phyloP scores from a whole-genome alignment of 2,797 vertebrate species.

The Halcyon badia region DNA sequence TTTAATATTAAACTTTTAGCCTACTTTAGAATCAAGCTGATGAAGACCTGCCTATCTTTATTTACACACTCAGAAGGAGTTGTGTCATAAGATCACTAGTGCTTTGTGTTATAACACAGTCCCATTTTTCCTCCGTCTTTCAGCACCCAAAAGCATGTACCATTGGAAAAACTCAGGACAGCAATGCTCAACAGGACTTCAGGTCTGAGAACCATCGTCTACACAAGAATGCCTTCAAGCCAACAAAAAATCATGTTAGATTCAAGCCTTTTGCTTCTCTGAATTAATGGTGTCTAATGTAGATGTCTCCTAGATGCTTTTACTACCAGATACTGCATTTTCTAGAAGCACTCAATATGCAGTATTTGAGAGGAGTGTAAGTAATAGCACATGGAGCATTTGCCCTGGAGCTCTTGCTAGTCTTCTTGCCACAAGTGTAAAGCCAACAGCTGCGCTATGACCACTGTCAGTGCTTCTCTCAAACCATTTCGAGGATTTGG shows the following conservation, averaged over 20 bases:
- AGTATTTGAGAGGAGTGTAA: background rate
- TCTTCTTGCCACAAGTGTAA: fast-evolving
- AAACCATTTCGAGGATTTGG: background rate
- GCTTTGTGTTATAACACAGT: background rate
- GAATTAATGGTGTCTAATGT: background rate
- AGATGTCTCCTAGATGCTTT: background rate
- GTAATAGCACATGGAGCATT: background rate
- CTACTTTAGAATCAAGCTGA: background rate
- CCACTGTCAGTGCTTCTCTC: background rate
- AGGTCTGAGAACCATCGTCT: background rate
- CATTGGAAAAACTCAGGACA: background rate
- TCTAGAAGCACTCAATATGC: background rate
- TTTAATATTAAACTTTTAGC: background rate
- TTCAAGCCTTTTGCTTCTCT: background rate
- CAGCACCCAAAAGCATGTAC: background rate
- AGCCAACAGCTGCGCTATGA: background rate
- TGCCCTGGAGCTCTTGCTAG: background rate
- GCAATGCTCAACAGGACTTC: background rate
- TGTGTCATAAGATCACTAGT: background rate
- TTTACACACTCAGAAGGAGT: background rate
- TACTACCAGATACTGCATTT: background rate
- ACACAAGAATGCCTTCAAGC: background rate
- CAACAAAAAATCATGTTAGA: background rate
- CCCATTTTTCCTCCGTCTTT: background rate
- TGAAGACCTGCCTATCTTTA: background rate